Evolutionary conservation across 2,888 invertebrate species (phyloP).

Genomic region (Frankliniella fusca): DNA sequence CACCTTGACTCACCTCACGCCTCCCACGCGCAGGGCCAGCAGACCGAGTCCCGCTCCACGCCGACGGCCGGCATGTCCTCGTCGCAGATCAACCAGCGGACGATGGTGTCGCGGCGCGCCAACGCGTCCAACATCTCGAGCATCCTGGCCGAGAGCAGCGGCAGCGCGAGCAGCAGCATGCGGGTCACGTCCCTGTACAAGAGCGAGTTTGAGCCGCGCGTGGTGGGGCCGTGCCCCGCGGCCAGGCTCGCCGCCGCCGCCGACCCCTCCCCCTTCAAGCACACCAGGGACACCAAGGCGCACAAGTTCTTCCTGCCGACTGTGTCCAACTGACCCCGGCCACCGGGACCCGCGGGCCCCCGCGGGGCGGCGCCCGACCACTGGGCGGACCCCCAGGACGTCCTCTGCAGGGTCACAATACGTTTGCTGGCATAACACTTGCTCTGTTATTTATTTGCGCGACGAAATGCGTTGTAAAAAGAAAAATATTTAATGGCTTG

Average conservation of each 20-base stretch:
- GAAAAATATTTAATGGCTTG: neutral
- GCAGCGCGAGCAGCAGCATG: neutral
- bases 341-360: neutral
- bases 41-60: constrained; percentile 52
- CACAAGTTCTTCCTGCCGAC: constrained; percentile 78
- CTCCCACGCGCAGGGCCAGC: constrained; percentile 45
- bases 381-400: neutral
- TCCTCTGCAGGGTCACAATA: neutral
- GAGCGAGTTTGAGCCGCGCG: constrained; percentile 68
- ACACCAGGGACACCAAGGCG: constrained; percentile 76
- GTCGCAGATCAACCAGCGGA: constrained; percentile 10
- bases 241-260: constrained; percentile 66
- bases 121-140: constrained; percentile 13
- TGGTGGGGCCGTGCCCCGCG: constrained; percentile 75
- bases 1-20: constrained; percentile 45
- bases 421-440: neutral
- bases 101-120: neutral
- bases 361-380: neutral
- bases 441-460: neutral
- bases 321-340: constrained; percentile 43
- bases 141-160: neutral
- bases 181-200: constrained; percentile 56
- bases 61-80: neutral
- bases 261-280: constrained; percentile 68
- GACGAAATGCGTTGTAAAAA: neutral